Percentiles rank a stretch among this genome's conserved stretches.
These are phyloP conservation scores for Picathartes gymnocephalus DNA, from an alignment of 2,113 vertebrate species.

Conservation along the genomic window DNA sequence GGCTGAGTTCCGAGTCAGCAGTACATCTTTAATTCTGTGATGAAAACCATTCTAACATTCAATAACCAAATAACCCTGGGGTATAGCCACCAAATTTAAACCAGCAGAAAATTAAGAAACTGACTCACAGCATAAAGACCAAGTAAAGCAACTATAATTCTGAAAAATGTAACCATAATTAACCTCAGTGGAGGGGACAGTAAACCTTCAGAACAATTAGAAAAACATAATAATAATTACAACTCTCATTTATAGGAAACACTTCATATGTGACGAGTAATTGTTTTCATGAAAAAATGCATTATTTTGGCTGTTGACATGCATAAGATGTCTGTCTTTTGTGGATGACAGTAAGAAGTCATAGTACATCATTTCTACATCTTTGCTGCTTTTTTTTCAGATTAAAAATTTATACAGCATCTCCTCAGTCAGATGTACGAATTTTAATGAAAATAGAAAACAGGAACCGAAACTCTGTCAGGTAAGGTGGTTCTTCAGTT, in stretches of 20 bases:
- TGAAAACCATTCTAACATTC: background rate
- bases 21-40: background rate
- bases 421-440: slow-evolving; percentile 70
- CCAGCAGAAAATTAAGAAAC: background rate
- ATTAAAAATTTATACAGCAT: slow-evolving; percentile 81
- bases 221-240: background rate
- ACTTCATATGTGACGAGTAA: background rate
- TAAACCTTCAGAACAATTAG: background rate
- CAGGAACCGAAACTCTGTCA: slow-evolving; percentile 76
- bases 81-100: background rate
- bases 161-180: background rate
- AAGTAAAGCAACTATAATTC: background rate
- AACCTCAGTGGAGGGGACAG: background rate
- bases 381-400: slow-evolving; percentile 65
- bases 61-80: background rate
- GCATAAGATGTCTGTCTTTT: background rate
- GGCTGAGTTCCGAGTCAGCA: background rate
- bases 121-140: background rate
- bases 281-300: background rate
- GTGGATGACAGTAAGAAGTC: background rate
- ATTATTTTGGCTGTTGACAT: background rate
- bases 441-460: slow-evolving; percentile 92
- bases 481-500: slow-evolving; percentile 69
- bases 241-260: background rate
- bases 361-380: background rate